Evolutionary conservation across 2,113 vertebrate species (phyloP).

Genomic region (Cochlearius cochlearius): DNA sequence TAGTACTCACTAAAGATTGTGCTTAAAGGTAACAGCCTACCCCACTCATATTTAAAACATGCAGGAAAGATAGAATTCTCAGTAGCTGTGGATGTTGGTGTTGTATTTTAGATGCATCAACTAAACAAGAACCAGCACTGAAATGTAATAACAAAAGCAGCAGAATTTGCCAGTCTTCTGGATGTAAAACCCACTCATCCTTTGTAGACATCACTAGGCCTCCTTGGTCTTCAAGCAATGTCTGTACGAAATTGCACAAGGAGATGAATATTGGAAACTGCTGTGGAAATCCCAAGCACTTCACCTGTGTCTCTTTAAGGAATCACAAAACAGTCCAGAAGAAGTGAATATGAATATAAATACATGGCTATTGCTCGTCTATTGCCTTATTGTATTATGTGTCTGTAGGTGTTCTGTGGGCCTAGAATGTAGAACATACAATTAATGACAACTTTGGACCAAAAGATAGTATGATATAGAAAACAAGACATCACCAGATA

Average conservation of each 20-base stretch:
- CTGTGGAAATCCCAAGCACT: not conserved
- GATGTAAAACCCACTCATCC: not conserved
- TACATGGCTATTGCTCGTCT: not conserved
- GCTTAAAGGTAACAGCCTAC: not conserved
- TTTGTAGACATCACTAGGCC: not conserved
- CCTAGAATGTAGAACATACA: not conserved
- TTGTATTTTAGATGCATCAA: slow-evolving; percentile 30
- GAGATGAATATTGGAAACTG: not conserved
- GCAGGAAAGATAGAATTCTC: not conserved
- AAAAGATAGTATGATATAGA: not conserved
- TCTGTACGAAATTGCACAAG: not conserved
- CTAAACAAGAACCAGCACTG: slow-evolving; percentile 40
- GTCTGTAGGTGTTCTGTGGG: not conserved
- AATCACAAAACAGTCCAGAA: not conserved
- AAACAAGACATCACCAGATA: not conserved
- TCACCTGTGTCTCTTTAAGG: not conserved
- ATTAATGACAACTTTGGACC: not conserved
- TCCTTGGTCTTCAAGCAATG: not conserved
- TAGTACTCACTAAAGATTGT: not conserved
- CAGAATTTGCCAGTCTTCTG: not conserved
- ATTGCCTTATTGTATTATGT: not conserved
- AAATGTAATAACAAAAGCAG: not conserved
- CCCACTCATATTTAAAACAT: not conserved
- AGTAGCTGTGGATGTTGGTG: not conserved
- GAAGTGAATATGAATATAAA: not conserved